phyloP scores from a whole-genome alignment of 2,797 vertebrate genomes.

The Cuculus canorus region DNA sequence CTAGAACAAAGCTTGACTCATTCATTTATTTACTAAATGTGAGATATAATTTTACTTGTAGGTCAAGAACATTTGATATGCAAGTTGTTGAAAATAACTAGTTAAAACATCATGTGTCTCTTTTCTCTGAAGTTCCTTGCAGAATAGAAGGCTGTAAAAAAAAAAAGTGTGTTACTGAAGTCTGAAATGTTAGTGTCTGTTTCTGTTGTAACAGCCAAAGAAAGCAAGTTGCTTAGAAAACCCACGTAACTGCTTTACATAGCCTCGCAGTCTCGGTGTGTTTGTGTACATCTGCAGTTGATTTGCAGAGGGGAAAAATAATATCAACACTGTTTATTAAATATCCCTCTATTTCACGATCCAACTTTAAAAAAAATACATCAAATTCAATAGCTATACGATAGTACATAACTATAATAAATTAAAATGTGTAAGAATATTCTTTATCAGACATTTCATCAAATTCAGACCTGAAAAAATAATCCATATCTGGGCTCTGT shows the following conservation, averaged over 20 bases:
- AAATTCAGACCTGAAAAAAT: constrained; percentile 22
- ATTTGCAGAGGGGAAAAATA: neutral
- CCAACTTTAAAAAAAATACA: neutral
- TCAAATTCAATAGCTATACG: neutral
- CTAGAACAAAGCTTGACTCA: neutral
- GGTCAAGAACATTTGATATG: neutral
- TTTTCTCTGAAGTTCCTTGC: neutral
- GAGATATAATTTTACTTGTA: neutral
- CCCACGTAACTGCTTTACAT: neutral
- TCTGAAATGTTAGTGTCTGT: neutral
- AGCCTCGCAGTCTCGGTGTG: neutral
- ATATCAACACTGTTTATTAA: neutral
- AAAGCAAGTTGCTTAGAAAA: neutral
- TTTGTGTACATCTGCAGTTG: neutral
- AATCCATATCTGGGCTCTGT: constrained; percentile 36
- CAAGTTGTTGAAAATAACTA: neutral
- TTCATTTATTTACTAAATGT: neutral
- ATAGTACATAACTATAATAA: neutral
- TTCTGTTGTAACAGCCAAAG: neutral
- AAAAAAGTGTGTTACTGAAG: neutral
- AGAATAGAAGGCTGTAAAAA: neutral
- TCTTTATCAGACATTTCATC: constrained; percentile 14
- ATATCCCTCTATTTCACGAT: neutral
- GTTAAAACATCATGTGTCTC: neutral
- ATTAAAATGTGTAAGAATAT: neutral